phyloP scores from a whole-genome alignment of 2,113 vertebrate genomes.

The Condylura cristata region DNA sequence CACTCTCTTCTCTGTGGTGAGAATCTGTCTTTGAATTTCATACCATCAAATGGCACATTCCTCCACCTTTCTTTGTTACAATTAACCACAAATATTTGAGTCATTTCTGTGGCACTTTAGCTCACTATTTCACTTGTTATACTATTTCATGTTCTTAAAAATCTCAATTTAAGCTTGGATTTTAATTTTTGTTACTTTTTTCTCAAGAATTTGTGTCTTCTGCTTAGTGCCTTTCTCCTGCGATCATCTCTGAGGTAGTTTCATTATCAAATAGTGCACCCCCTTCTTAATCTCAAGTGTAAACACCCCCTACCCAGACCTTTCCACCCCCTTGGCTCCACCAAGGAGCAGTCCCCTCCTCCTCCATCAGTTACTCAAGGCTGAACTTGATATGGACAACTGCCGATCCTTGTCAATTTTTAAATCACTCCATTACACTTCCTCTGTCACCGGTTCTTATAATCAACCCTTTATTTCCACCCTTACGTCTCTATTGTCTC shows the following conservation, averaged over 20 bases:
- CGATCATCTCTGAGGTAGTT: neutral
- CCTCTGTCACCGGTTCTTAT: neutral
- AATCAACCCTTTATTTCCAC: neutral
- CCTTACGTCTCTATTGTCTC: neutral
- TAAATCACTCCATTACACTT: neutral
- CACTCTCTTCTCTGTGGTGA: neutral
- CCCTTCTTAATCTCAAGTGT: neutral
- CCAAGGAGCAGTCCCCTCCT: neutral
- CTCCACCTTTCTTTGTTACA: neutral
- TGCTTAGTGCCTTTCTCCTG: neutral
- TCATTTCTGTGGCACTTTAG: neutral
- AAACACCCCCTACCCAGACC: neutral
- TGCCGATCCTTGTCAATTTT: neutral
- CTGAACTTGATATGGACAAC: neutral
- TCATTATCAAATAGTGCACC: neutral
- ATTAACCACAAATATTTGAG: neutral
- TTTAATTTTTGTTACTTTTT: neutral
- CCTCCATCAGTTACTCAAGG: neutral
- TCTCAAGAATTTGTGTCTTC: neutral
- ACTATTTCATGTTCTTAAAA: neutral
- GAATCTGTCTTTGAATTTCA: neutral
- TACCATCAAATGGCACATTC: neutral
- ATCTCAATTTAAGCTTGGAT: neutral
- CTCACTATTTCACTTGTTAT: neutral
- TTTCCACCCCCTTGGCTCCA: too few species aligned